Conservation (phyloP, 2,113 vertebrate species). For the Pungitius pungitius region DNA sequence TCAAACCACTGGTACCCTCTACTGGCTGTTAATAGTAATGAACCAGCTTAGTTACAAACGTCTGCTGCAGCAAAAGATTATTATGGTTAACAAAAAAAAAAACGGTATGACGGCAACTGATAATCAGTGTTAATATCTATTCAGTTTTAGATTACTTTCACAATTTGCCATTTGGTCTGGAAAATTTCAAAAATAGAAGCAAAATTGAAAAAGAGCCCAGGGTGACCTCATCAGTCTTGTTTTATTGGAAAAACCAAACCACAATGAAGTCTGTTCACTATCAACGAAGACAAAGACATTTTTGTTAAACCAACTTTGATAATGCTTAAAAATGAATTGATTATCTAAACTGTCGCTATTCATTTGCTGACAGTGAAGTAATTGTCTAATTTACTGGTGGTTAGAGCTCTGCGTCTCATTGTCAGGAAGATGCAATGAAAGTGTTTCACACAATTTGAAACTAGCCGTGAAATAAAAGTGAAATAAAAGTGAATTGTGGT, state of each 20-base stretch:
- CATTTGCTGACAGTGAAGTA: background rate
- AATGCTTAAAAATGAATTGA: background rate
- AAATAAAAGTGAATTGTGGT: conserved; percentile 11
- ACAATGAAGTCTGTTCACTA: background rate
- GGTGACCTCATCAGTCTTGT: background rate
- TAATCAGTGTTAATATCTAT: background rate
- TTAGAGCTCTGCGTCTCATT: background rate
- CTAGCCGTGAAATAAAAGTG: conserved; percentile 4
- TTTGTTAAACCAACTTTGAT: background rate
- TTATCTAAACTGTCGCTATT: background rate
- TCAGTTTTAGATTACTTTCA: background rate
- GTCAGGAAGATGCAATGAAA: background rate
- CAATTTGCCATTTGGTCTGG: background rate
- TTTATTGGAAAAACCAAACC: background rate
- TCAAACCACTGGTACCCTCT: conserved; percentile 59
- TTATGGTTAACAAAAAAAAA: background rate
- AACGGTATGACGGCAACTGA: background rate
- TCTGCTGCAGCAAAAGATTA: background rate
- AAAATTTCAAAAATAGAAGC: background rate
- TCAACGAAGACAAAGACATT: background rate
- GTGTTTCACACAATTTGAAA: background rate
- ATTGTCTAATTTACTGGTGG: background rate
- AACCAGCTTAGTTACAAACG: background rate
- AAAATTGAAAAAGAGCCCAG: background rate
- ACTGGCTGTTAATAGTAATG: conserved; percentile 31